Base-by-base conservation (phyloP, 2,888 invertebrate species). In the Homarus gammarus region DNA sequence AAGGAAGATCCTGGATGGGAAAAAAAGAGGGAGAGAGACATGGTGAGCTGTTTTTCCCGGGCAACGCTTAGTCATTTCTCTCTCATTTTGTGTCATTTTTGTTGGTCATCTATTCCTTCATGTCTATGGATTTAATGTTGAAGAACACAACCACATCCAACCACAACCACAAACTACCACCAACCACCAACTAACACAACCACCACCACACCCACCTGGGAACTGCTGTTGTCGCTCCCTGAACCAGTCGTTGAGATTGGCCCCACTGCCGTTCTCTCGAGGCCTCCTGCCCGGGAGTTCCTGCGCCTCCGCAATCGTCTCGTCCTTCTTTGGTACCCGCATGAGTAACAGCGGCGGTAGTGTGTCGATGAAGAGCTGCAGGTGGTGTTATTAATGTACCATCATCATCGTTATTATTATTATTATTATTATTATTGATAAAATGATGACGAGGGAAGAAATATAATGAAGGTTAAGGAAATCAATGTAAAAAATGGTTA, bases 271-370 rank as follows among this genome's bases (percentile, higher is more conserved):
- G 88, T 83, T 82, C 70, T 83, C 83, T 31, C 78, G 56, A 27
- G 79, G 61, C 12, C 84, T 44, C 33, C 72, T 73, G n/a, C 68
- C 79, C 1, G 88, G 49, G 31, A 83, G 36, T 72, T 83, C 78
- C 18, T 70, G 61, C 73, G 44, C 96, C 95, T 73, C 94, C 95
- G 91, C 96, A 95, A 92, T 96, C 31, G 64, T 38, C 89, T 86
- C 70, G 92, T 96, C 94, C 97, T 97, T 94, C 89, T 72, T 97
- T 0, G 98, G 98, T 0, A 98, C 97, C 89, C 97, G 95, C 98
- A 98, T 98, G 92, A 98, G 94, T 51, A 98, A 94, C 83, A 98
- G 93, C 93, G 97, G 97, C 0, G 98, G 98, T 68, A 98, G 95
- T 92, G 96, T 96, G 92, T 96, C 96, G 93, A 98, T 98, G 93